A percentile compares a stretch with the other conserved stretches of the same genome.
These are phyloP conservation scores for Phenacoccus solenopsis DNA, from an alignment of 1,140 invertebrate genomes.

Conservation along the genomic window DNA sequence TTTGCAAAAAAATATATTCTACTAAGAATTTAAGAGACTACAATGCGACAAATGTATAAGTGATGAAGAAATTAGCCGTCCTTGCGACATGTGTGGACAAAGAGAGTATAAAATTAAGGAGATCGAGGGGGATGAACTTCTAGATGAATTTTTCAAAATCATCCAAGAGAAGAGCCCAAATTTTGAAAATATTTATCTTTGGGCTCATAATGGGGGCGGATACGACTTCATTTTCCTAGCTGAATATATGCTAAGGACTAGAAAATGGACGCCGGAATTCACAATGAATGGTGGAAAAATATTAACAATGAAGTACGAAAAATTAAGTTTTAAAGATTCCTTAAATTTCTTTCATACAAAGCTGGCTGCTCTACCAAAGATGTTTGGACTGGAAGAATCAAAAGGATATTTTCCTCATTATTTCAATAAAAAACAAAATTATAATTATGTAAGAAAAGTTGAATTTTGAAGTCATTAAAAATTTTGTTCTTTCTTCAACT, in stretches of 20 bases:
- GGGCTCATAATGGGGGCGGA: not conserved
- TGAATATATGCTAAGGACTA: not conserved
- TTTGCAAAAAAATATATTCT: too few relatives aligned
- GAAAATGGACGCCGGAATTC: not conserved
- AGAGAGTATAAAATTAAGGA: not conserved
- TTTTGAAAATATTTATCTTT: not conserved
- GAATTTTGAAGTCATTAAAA: too few relatives aligned
- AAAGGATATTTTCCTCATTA: conserved; percentile 28
- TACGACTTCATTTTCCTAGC: not conserved
- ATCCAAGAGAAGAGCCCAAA: not conserved
- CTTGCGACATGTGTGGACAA: not conserved
- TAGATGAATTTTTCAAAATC: not conserved
- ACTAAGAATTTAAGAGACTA: too few relatives aligned
- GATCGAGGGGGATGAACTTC: not conserved
- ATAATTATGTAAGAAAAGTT: too few relatives aligned
- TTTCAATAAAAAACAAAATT: too few relatives aligned
- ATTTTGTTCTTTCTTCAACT: too few relatives aligned
- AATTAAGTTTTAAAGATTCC: conserved; percentile 7
- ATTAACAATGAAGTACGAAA: not conserved
- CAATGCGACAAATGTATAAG: conserved; percentile 1
- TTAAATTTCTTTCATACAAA: conserved; percentile 6
- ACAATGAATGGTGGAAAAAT: not conserved
- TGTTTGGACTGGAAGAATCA: conserved; percentile 22
- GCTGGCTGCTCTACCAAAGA: conserved; percentile 19
- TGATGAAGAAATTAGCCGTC: not conserved